A percentile compares a stretch with the other conserved stretches of the same genome.
phyloP scores from a whole-genome alignment of 2,888 invertebrate species.

The Netelia melanura region DNA sequence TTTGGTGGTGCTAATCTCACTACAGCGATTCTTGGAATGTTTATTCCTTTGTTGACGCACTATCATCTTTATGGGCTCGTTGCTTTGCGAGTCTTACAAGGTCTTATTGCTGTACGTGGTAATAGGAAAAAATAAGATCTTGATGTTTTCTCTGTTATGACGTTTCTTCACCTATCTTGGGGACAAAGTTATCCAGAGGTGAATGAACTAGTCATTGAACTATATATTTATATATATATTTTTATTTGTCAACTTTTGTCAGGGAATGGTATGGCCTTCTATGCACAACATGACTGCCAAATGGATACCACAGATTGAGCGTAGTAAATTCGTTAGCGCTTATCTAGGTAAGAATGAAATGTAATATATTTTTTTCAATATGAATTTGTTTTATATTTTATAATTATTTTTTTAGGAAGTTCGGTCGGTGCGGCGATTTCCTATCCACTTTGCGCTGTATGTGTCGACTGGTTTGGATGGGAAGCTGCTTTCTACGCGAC shows the following conservation, averaged over 20 bases:
- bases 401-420: constrained; percentile 84
- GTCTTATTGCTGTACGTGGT: constrained; percentile 88
- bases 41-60: constrained; percentile 89
- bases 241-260: not conserved
- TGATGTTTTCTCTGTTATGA: not conserved
- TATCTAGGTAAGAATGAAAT: constrained; percentile 85
- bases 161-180: too few species aligned
- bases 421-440: constrained; percentile 89
- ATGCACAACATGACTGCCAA: constrained; percentile 92
- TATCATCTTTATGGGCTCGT: constrained; percentile 87
- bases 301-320: constrained; percentile 94
- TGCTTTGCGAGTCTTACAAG: constrained; percentile 88
- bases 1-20: constrained; percentile 89
- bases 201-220: too few species aligned
- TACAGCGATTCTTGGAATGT: constrained; percentile 88
- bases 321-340: constrained; percentile 89
- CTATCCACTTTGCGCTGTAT: constrained; percentile 89
- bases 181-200: too few species aligned
- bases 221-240: not conserved
- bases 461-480: constrained; percentile 89
- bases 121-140: not conserved
- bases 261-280: constrained; percentile 91
- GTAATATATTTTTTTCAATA: too few species aligned
- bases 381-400: not conserved
- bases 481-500: constrained; percentile 90